Conservation (phyloP, 2,113 vertebrate species). For the Takifugu bimaculatus region DNA sequence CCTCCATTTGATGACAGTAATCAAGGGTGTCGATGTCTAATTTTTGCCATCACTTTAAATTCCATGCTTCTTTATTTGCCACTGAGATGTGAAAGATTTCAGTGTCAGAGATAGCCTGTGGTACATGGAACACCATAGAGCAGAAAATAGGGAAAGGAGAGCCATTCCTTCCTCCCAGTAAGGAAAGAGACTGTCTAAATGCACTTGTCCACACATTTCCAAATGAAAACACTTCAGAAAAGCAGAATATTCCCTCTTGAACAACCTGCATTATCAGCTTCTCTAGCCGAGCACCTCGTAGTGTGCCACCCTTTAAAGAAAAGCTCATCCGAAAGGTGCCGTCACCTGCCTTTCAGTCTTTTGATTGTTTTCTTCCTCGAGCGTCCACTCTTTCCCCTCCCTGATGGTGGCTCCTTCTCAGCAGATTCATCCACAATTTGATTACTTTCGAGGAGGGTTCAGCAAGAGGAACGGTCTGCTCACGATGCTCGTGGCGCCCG, state of each 20-base stretch:
- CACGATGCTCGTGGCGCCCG: constrained; percentile 18
- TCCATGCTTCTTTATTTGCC: too few species aligned
- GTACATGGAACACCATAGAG: too few species aligned
- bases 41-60: constrained; percentile 31
- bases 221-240: not conserved
- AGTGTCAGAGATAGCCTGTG: not conserved
- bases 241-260: constrained; percentile 11
- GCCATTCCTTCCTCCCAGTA: too few species aligned
- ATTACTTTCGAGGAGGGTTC: constrained; percentile 59
- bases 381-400: constrained; percentile 27
- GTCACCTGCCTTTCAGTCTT: constrained; percentile 55
- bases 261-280: constrained; percentile 27
- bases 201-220: too few species aligned
- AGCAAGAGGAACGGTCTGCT: constrained; percentile 49
- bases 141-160: too few species aligned
- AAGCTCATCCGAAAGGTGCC: constrained; percentile 42
- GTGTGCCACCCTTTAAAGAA: constrained; percentile 39
- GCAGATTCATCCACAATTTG: constrained; percentile 66
- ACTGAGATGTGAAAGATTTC: constrained; percentile 8
- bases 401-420: constrained; percentile 39
- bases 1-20: constrained; percentile 28
- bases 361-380: constrained; percentile 54
- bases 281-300: constrained; percentile 39
- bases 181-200: too few species aligned
- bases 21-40: constrained; percentile 26